These are phyloP conservation scores for Semicossyphus pulcher DNA, from an alignment of 2,113 vertebrate genomes.

Conservation along the genomic window DNA sequence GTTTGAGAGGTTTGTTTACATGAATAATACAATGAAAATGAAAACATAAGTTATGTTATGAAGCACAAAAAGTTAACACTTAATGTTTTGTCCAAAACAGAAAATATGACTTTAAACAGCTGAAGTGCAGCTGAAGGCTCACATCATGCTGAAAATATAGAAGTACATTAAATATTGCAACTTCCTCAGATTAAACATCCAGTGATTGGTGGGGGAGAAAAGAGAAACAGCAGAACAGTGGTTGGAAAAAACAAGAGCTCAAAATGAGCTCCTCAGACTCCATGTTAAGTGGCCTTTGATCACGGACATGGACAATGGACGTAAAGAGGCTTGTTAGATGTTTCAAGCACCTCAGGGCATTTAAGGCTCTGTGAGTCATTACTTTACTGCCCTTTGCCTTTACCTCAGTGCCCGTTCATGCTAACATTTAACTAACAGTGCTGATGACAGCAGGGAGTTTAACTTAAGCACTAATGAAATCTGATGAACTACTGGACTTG, in stretches of 20 bases:
- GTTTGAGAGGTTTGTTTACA: no score
- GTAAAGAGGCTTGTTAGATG: neutral
- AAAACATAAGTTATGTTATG: no score
- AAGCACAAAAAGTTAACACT: no score
- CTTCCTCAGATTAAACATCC: neutral
- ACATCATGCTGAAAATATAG: neutral
- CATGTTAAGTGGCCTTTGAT: constrained; percentile 4
- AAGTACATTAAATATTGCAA: neutral
- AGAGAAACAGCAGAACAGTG: neutral
- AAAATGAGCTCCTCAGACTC: neutral
- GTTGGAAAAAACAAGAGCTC: neutral
- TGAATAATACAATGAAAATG: no score
- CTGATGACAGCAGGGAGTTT: constrained; percentile 29
- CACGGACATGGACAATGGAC: neutral
- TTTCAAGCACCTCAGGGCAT: neutral
- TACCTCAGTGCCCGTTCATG: neutral
- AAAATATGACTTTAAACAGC: neutral
- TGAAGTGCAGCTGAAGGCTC: neutral
- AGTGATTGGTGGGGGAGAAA: neutral
- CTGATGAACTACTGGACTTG: constrained; percentile 6
- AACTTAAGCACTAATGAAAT: constrained; percentile 20
- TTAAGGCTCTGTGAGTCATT: neutral
- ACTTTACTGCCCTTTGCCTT: constrained; percentile 1
- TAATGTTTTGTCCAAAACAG: no score
- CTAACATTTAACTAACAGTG: constrained; percentile 37